Conservation (phyloP, 2,888 invertebrate species). For the Coelinius sp. region DNA sequence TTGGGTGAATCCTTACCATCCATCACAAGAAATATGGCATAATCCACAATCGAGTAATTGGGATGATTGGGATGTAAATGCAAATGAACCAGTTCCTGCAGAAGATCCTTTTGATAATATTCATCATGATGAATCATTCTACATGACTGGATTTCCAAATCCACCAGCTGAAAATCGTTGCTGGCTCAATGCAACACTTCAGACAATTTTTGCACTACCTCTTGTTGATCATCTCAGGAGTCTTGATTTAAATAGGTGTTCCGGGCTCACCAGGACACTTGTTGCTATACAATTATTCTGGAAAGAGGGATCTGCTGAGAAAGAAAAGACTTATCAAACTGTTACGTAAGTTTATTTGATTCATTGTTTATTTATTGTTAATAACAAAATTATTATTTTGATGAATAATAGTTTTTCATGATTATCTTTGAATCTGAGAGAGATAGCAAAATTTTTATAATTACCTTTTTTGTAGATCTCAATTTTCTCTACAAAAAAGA, state of each 20-base stretch:
- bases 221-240: constrained; percentile 53
- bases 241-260: constrained; percentile 49
- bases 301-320: constrained; percentile 52
- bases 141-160: constrained; percentile 62
- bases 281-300: constrained; percentile 54
- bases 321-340: constrained; percentile 50
- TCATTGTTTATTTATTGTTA: too few species aligned
- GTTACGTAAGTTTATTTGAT: constrained; percentile 54
- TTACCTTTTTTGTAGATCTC: too few species aligned
- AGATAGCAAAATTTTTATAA: too few species aligned
- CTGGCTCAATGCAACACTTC: constrained; percentile 63
- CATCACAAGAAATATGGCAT: neutral
- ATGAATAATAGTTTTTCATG: too few species aligned
- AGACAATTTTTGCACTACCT: constrained; percentile 59
- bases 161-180: constrained; percentile 64
- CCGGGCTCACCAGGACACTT: constrained; percentile 53
- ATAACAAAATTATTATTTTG: too few species aligned
- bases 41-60: neutral
- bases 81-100: neutral
- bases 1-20: constrained; percentile 28
- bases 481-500: too few species aligned
- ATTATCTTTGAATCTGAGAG: too few species aligned
- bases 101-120: constrained; percentile 14
- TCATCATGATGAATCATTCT: constrained; percentile 48
- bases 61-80: constrained; percentile 28